Evolutionary conservation across 1,140 invertebrate species (phyloP), one percentile per base, ranked within the genome.

Genomic region (Conopomorpha cramerella): DNA sequence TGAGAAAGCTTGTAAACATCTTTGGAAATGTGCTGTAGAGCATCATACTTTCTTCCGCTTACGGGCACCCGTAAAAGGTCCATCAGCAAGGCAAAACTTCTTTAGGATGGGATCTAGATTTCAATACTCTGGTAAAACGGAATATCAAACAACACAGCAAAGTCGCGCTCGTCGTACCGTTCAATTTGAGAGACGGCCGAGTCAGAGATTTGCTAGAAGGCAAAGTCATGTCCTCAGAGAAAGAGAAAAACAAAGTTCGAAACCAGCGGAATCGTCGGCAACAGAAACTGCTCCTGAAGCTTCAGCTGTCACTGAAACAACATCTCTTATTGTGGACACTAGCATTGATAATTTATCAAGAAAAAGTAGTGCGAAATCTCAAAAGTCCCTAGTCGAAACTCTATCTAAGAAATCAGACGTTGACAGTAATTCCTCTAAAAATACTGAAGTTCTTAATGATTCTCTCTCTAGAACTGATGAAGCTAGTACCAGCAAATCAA

Each of bases 21-120:
- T 99, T 40, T 99, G 98, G 97, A 99, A 99, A 76, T 99, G 96
- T 82, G 96, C 96, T 13, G 93, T 99, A 0, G 97, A 99, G 67
- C 95, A 99, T 80, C 96, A 99, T 74, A 92, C 95, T 0, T 99
- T 99, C 82, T 99, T 99, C 83, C 85, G 96, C 46, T 78, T 99
- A 10, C 85, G 91, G 43, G 93, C 91, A 16, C 91, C 94, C 0
- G 88, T 93, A 0, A 95, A 96, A 70, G 91, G 91, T 2, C 90
- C 90, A 0, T 92, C 87, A 13, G 89, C 90, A 0, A 81, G 93
- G 16, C 95, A 98, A 62, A 98, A 96, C 72, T 97, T 98, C 73
- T 96, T 98, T 77, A 82, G 95, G 38, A 96, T 98, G 92, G 95
- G 95, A 16, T 98, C 95, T 0, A 81, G 95, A 28, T 98, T 98